Conservation (phyloP, 2,113 vertebrate species). For the Meriones unguiculatus region DNA sequence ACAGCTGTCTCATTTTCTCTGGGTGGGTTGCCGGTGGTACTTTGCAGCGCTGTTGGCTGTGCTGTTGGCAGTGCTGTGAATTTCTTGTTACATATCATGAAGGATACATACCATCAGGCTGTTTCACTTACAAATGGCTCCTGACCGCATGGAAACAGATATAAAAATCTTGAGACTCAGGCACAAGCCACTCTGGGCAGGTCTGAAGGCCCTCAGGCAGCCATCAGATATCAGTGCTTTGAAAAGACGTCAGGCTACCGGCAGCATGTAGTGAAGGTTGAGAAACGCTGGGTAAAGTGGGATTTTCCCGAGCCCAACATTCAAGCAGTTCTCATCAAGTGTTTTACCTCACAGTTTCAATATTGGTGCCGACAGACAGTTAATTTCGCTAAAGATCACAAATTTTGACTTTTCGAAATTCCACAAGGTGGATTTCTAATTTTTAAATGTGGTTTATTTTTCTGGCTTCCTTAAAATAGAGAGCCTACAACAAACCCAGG, state of each 20-base stretch:
- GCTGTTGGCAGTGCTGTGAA: neutral
- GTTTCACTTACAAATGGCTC: neutral
- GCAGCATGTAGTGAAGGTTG: neutral
- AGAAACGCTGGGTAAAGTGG: neutral
- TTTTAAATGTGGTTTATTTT: neutral
- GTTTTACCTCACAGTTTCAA: neutral
- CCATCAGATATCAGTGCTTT: neutral
- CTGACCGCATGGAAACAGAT: neutral
- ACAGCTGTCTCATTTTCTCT: no score
- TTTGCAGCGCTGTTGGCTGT: no score
- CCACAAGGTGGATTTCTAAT: neutral
- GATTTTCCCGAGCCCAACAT: neutral
- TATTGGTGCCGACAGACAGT: neutral
- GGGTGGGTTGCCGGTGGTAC: neutral
- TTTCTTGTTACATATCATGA: neutral
- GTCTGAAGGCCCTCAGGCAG: neutral
- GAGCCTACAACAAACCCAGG: neutral
- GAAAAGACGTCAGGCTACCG: neutral
- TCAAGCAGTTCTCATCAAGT: neutral
- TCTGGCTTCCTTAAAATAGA: neutral
- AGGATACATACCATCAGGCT: neutral
- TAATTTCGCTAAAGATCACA: neutral
- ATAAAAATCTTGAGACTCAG: neutral
- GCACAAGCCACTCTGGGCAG: neutral
- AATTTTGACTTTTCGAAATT: neutral